Evolutionary conservation across 2,797 vertebrate species (phyloP).

Genomic region (Anas acuta): DNA sequence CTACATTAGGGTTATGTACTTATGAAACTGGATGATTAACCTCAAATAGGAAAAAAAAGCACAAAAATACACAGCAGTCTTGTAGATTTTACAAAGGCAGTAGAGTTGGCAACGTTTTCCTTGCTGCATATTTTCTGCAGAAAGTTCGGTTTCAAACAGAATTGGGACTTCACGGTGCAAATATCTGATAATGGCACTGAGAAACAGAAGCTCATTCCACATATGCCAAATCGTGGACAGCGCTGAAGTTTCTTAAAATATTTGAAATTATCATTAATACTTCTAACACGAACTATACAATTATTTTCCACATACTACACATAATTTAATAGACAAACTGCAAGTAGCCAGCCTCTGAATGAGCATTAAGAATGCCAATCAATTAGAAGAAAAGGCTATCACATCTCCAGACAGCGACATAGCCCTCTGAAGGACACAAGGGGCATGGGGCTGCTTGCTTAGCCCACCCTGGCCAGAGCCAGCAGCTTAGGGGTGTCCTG

Average conservation of each 20-base stretch:
- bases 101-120: not conserved
- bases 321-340: not conserved
- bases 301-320: not conserved
- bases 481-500: not conserved
- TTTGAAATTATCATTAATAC: not conserved
- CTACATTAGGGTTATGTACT: not conserved
- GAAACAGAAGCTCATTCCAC: not conserved
- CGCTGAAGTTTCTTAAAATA: not conserved
- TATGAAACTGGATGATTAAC: not conserved
- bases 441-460: not conserved
- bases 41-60: not conserved
- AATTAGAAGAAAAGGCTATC: not conserved
- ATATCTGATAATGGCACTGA: not conserved
- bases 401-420: not conserved
- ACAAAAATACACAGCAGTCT: not conserved
- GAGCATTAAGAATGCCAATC: not conserved
- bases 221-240: not conserved
- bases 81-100: not conserved
- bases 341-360: not conserved
- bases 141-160: not conserved
- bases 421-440: not conserved
- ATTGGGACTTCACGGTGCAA: not conserved
- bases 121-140: not conserved
- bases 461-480: not conserved
- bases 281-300: not conserved